Evolutionary conservation across 2,797 vertebrate species (phyloP).

Genomic region (Acestrorhynchus altus): DNA sequence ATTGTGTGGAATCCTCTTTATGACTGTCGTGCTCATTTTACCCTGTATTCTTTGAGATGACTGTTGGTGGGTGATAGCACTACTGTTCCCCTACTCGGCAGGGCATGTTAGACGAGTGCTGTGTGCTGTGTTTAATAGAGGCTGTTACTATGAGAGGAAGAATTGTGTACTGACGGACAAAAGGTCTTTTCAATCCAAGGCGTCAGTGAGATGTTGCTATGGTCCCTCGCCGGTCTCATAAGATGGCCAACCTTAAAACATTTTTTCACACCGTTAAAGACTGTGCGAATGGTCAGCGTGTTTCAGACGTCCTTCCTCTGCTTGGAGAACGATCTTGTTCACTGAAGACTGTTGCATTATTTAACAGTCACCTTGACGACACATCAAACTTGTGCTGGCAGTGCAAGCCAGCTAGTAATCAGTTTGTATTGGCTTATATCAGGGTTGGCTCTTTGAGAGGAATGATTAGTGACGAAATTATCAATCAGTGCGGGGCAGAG

Average conservation of each 20-base stretch:
- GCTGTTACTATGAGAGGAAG: background rate
- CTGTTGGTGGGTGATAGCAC: background rate
- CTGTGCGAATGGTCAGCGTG: background rate
- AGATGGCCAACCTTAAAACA: background rate
- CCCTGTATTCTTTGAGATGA: no score
- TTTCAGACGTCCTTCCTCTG: constrained; percentile 24
- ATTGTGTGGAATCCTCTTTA: background rate
- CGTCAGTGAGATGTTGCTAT: background rate
- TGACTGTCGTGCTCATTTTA: background rate
- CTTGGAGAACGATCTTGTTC: constrained; percentile 41
- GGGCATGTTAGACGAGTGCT: background rate
- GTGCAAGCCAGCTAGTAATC: constrained; percentile 70
- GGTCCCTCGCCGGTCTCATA: background rate
- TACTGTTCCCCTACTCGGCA: background rate
- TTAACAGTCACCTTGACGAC: constrained; percentile 73
- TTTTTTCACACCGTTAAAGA: background rate
- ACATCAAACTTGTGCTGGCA: constrained; percentile 59
- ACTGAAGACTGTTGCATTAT: constrained; percentile 72
- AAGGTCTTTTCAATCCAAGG: constrained; percentile 3
- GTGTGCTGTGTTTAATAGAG: constrained; percentile 7
- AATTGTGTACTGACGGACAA: constrained; percentile 9
- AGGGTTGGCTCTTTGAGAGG: constrained; percentile 52
- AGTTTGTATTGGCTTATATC: constrained; percentile 67
- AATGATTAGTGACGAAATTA: constrained; percentile 50
- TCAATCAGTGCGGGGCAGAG: constrained; percentile 31